Percentiles rank a stretch among this genome's conserved stretches.
Conservation (phyloP, 2,797 vertebrate species). For the Mus spretus region DNA sequence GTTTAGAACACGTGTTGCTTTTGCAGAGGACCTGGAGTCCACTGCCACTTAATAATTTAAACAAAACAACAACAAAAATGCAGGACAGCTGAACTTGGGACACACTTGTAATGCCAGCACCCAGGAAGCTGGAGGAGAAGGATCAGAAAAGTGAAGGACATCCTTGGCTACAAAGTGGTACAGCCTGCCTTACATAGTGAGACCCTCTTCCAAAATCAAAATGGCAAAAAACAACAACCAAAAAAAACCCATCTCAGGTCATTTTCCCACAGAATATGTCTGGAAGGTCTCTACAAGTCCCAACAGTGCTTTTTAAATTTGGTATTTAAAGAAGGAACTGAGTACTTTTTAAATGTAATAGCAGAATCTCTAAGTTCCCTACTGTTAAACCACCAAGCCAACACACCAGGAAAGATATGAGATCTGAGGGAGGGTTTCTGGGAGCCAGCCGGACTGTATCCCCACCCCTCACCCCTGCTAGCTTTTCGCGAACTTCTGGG, state of each 20-base stretch:
- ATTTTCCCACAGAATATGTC: conserved; percentile 26
- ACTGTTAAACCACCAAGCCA: not conserved
- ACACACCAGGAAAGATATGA: not conserved
- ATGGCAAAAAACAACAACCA: too few relatives aligned
- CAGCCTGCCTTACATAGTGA: not conserved
- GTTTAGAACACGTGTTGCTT: not conserved
- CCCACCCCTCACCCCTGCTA: too few relatives aligned
- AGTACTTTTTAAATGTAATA: not conserved
- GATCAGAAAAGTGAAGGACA: not conserved
- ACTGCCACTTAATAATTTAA: not conserved
- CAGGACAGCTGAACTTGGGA: not conserved
- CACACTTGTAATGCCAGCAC: not conserved
- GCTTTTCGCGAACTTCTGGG: not conserved
- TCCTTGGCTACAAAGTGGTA: not conserved
- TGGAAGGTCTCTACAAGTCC: conserved; percentile 32
- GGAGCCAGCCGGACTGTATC: not conserved
- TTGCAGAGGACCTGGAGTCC: not conserved
- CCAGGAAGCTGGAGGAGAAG: not conserved
- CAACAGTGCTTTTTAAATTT: not conserved
- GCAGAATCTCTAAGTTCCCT: not conserved
- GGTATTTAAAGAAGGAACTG: not conserved
- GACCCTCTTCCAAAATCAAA: not conserved
- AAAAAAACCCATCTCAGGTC: not conserved
- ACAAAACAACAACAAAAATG: not conserved
- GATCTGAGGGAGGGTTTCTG: not conserved